A percentile compares a stretch with the other conserved stretches of the same genome.
These are phyloP conservation scores for Catalaphyllia jardinei DNA, from an alignment of 64 coral and sea anemone genomes.

Conservation along the genomic window DNA sequence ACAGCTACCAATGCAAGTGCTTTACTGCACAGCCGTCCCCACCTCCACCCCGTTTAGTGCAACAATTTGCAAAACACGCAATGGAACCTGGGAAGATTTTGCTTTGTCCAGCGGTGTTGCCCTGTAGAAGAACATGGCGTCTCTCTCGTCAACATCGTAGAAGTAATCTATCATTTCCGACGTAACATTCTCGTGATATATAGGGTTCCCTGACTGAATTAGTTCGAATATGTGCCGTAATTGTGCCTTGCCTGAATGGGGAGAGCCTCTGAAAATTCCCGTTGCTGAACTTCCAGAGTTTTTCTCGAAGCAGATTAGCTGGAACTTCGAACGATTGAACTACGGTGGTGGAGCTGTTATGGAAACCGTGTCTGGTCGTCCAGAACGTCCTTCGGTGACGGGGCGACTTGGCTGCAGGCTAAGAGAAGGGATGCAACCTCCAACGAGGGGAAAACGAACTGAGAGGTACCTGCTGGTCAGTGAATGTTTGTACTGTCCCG, in stretches of 20 bases:
- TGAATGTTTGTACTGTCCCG: slow-evolving; percentile 95
- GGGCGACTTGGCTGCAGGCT: slow-evolving; percentile 87
- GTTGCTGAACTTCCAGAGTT: slow-evolving; percentile 79
- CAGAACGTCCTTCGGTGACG: slow-evolving; percentile 90
- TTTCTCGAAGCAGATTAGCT: slow-evolving; percentile 96
- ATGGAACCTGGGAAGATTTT: background rate
- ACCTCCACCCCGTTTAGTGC: too few species aligned
- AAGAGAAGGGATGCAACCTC: slow-evolving; percentile 79
- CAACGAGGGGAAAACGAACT: slow-evolving; percentile 44
- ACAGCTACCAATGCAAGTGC: too few species aligned
- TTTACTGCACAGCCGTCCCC: background rate
- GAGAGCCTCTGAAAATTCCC: slow-evolving; percentile 80
- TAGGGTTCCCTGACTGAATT: background rate
- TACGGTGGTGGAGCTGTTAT: slow-evolving; percentile 91
- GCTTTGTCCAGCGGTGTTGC: slow-evolving; percentile 9
- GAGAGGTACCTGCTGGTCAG: slow-evolving; percentile 97
- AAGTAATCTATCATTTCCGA: slow-evolving; percentile 7
- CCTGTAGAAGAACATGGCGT: slow-evolving; percentile 12
- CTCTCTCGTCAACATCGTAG: background rate
- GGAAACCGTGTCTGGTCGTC: slow-evolving; percentile 74
- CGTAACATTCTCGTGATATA: background rate
- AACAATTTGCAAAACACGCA: background rate
- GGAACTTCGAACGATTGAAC: slow-evolving; percentile 99
- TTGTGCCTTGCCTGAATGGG: slow-evolving; percentile 95
- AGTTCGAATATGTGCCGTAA: slow-evolving; percentile 81